These are phyloP conservation scores for Drosophila basisetae DNA, from an alignment of 2,888 invertebrate species.

Conservation along the genomic window DNA sequence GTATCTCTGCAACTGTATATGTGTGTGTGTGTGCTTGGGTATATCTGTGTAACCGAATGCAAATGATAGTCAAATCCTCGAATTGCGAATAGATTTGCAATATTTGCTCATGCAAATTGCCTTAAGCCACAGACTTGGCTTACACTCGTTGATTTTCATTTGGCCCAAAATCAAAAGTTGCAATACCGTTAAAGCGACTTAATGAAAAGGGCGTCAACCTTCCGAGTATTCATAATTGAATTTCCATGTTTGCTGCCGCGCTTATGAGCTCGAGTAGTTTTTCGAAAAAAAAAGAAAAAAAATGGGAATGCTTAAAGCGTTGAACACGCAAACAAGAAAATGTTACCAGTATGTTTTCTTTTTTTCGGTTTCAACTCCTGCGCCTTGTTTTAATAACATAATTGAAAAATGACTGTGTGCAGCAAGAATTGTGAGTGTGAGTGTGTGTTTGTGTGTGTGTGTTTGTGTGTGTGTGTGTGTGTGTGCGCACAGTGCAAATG, in stretches of 20 bases:
- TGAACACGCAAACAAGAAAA: constrained; percentile 62
- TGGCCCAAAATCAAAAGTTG: constrained; percentile 1
- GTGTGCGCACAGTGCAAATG: constrained; percentile 31
- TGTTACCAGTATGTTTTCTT: constrained; percentile 30
- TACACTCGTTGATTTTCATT: constrained; percentile 51
- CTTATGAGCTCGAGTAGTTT: constrained; percentile 52
- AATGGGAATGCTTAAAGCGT: constrained; percentile 38
- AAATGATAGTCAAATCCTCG: constrained; percentile 65
- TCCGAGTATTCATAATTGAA: constrained; percentile 77
- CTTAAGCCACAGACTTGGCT: constrained; percentile 76
- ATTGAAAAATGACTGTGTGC: constrained; percentile 72
- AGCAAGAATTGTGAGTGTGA: constrained; percentile 26
- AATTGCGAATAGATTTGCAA: constrained; percentile 68
- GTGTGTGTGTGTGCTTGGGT: constrained; percentile 8
- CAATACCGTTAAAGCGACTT: not conserved
- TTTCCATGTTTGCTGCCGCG: constrained; percentile 74
- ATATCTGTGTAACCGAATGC: constrained; percentile 31
- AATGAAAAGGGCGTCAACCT: constrained; percentile 70
- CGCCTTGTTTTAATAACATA: constrained; percentile 78
- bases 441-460: not conserved
- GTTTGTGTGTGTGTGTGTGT: not conserved
- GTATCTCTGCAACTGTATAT: constrained; percentile 23
- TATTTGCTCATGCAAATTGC: constrained; percentile 76
- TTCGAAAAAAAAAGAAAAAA: constrained; percentile 4
- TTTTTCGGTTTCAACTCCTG: constrained; percentile 41